These are phyloP conservation scores for Drosophila nikananu DNA, from an alignment of 1,140 invertebrate species.

Conservation along the genomic window DNA sequence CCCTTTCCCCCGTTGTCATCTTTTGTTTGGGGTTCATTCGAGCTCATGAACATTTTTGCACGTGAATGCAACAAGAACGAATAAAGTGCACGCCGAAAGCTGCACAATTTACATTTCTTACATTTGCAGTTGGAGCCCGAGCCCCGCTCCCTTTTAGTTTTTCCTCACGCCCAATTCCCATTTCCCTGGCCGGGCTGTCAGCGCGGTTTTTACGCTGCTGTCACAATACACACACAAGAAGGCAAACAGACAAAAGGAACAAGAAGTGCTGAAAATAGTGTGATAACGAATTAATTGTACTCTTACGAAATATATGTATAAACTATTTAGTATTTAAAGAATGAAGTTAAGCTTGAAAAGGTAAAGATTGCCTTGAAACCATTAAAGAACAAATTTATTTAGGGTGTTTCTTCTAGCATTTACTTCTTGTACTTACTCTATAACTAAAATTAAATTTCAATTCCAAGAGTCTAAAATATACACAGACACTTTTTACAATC, in stretches of 20 bases:
- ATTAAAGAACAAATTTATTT: not conserved
- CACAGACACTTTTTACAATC: no score
- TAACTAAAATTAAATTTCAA: not conserved
- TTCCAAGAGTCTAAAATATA: no score
- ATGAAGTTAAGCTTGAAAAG: not conserved
- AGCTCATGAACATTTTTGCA: constrained; percentile 76
- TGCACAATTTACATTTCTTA: constrained; percentile 81
- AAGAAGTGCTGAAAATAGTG: not conserved
- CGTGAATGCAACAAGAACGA: constrained; percentile 69
- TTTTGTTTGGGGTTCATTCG: constrained; percentile 36
- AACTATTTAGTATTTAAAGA: no score
- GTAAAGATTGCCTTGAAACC: not conserved
- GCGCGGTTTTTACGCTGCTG: constrained; percentile 78
- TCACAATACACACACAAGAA: constrained; percentile 70
- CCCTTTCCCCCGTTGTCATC: not conserved
- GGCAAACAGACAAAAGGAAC: constrained; percentile 26
- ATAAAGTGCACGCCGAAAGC: constrained; percentile 66
- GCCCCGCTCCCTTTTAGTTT: not conserved
- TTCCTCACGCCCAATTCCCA: constrained; percentile 47
- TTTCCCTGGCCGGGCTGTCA: constrained; percentile 70
- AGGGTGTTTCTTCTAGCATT: no score
- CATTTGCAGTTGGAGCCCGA: constrained; percentile 59
- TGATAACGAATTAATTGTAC: not conserved
- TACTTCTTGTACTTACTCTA: not conserved
- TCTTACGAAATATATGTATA: not conserved